Base-by-base conservation (phyloP, 2,113 vertebrate genomes). In the Pionites leucogaster region DNA sequence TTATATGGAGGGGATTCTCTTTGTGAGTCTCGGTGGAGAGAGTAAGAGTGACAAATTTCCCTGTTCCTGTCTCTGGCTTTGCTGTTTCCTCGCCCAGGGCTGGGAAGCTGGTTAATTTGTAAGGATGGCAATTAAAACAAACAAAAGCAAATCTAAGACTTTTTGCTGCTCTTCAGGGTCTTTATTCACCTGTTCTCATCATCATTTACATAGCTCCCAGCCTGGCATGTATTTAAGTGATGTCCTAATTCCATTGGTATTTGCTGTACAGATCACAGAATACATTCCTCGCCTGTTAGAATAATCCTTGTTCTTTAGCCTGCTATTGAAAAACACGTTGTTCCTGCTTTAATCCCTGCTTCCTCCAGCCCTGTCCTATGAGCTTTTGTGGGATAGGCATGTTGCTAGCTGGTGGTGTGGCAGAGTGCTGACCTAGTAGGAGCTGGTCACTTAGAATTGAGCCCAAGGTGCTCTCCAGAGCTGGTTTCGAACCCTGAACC, bases 61-160 rank as follows among this genome's bases (percentile, higher is more conserved):
- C n/a, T 86, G 42, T 68, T 63, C 82, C 44, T 41, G 77, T 83
- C 92, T 82, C 63, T 85, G 70, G 9, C 70, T 90, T 68, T 81
- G 15, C 1, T 39, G 9, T 87, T 88, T 69, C 59, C 55, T 88
- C 62, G 49, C 71, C 79, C 59, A 85, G 63, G 89, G 85, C 82
- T 93, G 90, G 63, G n/a, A 86, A 96, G 77, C 78, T 80, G 31
- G 92, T 93, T 78, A 65, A 96, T 83, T 90, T 52, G 27, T 59
- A 47, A 47, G 52, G 39, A 88, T 35, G 11, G 52, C 91, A 71
- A 90, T 95, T 82, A 86, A 63, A 95, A 82, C 33, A 87, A 96
- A 92, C 60, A 92, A 57, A 90, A 71, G 19, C 62, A 74, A 90
- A 75, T 41, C 2, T 4, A 14, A 67, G 16, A 35, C 76, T 55